phyloP scores from a whole-genome alignment of 1,140 invertebrate species.

The Zophobas morio region DNA sequence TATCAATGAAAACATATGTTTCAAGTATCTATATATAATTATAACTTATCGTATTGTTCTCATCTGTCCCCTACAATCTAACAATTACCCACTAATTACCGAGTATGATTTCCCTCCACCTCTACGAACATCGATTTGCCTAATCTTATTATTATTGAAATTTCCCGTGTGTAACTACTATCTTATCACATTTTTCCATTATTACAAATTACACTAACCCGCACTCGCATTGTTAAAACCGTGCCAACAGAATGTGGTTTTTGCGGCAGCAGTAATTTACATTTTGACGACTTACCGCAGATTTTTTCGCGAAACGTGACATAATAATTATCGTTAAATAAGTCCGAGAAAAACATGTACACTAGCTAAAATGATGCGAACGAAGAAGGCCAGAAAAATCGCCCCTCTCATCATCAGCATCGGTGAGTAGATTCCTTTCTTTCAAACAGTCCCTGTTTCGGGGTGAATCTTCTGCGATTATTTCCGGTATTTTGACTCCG shows the following conservation, averaged over 20 bases:
- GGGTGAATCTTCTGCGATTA: conserved; percentile 18
- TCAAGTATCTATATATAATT: no score
- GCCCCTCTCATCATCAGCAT: conserved; percentile 4
- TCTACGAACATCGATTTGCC: no score
- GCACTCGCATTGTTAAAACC: background rate
- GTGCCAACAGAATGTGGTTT: conserved; percentile 1
- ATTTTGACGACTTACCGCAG: conserved; percentile 8
- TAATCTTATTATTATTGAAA: background rate
- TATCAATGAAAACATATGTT: no score
- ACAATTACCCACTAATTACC: background rate
- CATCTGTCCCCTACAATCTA: background rate
- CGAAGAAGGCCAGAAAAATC: conserved; percentile 7
- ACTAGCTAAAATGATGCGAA: conserved; percentile 2
- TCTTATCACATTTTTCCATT: background rate
- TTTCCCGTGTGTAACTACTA: background rate
- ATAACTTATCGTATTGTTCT: no score
- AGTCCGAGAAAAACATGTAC: background rate
- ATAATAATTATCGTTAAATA: conserved; percentile 26
- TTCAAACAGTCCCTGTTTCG: background rate
- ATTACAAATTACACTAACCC: background rate
- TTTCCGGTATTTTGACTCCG: conserved; percentile 17
- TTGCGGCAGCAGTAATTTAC: conserved; percentile 7
- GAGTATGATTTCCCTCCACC: background rate
- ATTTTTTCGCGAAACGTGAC: conserved; percentile 27
- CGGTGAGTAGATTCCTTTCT: conserved; percentile 15